phyloP scores from a whole-genome alignment of 2,797 vertebrate species.

The Chaunax sp. region DNA sequence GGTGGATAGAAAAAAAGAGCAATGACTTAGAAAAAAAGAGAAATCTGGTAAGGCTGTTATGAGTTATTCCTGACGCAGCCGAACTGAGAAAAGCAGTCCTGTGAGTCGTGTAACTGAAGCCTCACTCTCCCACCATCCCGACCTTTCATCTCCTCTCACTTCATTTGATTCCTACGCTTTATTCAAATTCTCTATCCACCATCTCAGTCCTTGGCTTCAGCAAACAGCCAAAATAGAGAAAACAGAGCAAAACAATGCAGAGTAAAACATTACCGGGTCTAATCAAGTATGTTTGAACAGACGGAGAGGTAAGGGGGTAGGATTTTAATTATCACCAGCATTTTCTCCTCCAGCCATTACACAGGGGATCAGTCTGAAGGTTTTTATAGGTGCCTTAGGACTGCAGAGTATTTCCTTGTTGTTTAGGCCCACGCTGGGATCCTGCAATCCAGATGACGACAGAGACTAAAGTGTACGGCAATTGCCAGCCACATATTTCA shows the following conservation, averaged over 20 bases:
- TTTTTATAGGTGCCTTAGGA: slow-evolving; percentile 76
- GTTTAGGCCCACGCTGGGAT: slow-evolving; percentile 74
- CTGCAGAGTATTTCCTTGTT: slow-evolving; percentile 75
- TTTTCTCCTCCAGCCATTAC: slow-evolving; percentile 73
- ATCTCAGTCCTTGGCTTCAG: slow-evolving; percentile 26
- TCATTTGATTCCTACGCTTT: slow-evolving; percentile 72
- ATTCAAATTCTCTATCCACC: slow-evolving; percentile 60
- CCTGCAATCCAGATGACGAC: slow-evolving; percentile 75
- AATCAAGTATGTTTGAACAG: slow-evolving; percentile 59
- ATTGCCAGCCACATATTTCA: slow-evolving; percentile 61
- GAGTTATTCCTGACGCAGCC: slow-evolving; percentile 67
- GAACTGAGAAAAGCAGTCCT: slow-evolving; percentile 48
- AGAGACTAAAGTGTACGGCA: slow-evolving; percentile 52
- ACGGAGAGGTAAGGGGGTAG: slow-evolving; percentile 28
- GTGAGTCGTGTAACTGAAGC: slow-evolving; percentile 55
- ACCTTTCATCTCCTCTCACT: slow-evolving; percentile 71
- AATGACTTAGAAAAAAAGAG: slow-evolving; percentile 22
- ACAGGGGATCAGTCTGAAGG: slow-evolving; percentile 67
- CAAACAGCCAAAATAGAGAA: slow-evolving; percentile 24
- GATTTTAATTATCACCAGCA: slow-evolving; percentile 73
- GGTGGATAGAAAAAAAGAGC: slow-evolving; percentile 45
- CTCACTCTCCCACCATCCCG: slow-evolving; percentile 69
- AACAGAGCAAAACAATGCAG: slow-evolving; percentile 40
- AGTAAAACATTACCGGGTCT: slow-evolving; percentile 38
- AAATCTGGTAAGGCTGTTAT: slow-evolving; percentile 50